Evolutionary conservation across 1,140 invertebrate genomes (phyloP).

Genomic region (Drosophila sulfurigaster): DNA sequence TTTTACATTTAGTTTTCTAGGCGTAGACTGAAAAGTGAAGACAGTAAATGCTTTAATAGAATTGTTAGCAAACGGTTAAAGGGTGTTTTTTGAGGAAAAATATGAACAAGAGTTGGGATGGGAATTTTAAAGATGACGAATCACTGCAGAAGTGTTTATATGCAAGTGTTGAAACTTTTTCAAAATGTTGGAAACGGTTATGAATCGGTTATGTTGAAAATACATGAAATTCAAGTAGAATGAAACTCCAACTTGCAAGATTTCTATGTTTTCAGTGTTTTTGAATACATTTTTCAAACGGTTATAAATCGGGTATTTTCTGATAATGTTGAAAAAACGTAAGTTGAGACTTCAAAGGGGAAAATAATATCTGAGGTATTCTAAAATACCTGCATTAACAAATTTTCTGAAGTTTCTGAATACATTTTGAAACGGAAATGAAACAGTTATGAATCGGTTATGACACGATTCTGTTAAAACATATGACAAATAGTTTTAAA

Average conservation of each 20-base stretch:
- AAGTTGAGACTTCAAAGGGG: too few relatives aligned
- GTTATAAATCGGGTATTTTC: too few relatives aligned
- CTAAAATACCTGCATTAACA: too few relatives aligned
- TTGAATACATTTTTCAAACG: neutral
- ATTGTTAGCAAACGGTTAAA: neutral
- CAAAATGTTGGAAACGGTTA: neutral
- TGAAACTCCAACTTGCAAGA: too few relatives aligned
- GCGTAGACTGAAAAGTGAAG: neutral
- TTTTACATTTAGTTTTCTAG: slow-evolving; percentile 8
- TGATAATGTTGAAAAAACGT: too few relatives aligned
- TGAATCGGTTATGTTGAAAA: neutral
- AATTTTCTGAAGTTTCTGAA: too few relatives aligned
- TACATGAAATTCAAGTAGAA: too few relatives aligned
- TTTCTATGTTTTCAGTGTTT: too few relatives aligned
- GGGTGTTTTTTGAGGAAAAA: neutral
- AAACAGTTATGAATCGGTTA: neutral
- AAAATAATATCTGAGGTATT: too few relatives aligned
- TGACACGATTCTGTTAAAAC: neutral
- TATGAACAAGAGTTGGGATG: too few relatives aligned
- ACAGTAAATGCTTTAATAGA: neutral
- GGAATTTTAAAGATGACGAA: neutral
- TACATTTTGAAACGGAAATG: neutral
- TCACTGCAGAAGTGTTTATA: neutral
- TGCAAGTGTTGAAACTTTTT: neutral
- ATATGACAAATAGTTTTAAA: too few relatives aligned